Base-by-base conservation (phyloP, 2,113 vertebrate genomes). In the Ameiurus melas region DNA sequence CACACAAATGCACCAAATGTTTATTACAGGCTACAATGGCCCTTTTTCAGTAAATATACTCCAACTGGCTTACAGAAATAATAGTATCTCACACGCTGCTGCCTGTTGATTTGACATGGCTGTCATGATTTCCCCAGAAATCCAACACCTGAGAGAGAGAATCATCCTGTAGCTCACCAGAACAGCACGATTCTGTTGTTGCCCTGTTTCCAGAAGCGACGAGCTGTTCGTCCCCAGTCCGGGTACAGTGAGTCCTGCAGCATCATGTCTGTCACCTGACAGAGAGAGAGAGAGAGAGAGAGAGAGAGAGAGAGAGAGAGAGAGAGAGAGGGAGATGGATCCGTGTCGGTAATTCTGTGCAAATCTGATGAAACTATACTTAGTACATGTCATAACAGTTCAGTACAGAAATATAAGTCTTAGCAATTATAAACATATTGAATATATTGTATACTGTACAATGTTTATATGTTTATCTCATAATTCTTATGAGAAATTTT, bases 261-360 rank as follows among this genome's bases (percentile, higher is more conserved):
- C 98, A 99, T 99, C 98, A 99, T 99, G 86, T 99, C 98, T 13
- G 98, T 99, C 90, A 99, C 98, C 98, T 99, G 60, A 78, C 47
- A 79, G 58, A 82, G 47, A 83, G 33, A 36, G 17, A 57, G 30
- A 58, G 30, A 57, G 17, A 33, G 53, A 58, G 55, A 82, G 17
- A 36, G 30, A 60, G 9, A 60, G 55, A 33, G n/a, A 55, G 73
- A 19, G 6, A 87, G 17, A 33, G 53, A 58, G 73, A 19, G 6
- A 87, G 30, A 39, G 9, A 60, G 55, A 33, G n/a, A 30, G 73
- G 9, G 6, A 87, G 83, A 30, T 75, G 43, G 79, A 58, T 57
- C 30, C 16, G 81, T 47, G 30, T 77, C 43, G 70, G 66, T 81
- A 85, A 90, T 85, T 70, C 60, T 83, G 85, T 83, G 14, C 71